Base-by-base conservation (phyloP, 2,888 invertebrate species). In the Polyploca ridens region DNA sequence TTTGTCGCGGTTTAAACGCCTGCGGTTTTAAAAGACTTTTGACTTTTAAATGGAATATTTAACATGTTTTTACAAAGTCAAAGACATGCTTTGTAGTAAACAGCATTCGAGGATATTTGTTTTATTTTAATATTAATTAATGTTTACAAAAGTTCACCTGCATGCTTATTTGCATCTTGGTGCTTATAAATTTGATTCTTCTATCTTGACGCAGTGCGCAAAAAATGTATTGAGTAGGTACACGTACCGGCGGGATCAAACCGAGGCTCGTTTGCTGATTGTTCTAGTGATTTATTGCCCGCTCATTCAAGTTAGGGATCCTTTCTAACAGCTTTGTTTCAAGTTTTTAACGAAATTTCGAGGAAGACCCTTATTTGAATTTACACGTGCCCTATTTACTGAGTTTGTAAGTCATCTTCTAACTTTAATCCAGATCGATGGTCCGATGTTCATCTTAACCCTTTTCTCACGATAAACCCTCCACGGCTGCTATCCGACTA, bases 381-480 rank as follows among this genome's bases (percentile, higher is more conserved):
- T 75, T 77, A 77, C 75, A 79, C 74, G 74, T 77, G 71, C 70
- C 74, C 68, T 69, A 74, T 79, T 79, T 77, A 71, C 69, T 62
- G 66, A 75, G 74, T 79, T 82, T 75, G 70, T 76, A 77, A 79
- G 76, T 79, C 74, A 76, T 79, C 75, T 69, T 63, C 74, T 64
- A 75, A 78, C 69, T 75, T 76, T 73, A 75, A 79, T 77, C 70
- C 73, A 71, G 74, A 79, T 83, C 78, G 76, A 83, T 81, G 79
- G 69, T 65, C 63, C 62, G 66, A 64, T 69, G 69, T 70, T 11
- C 69, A 64, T 66, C 62, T 3, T 7, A 76, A 77, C 69, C 75
- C 75, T 77, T 84, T 86, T 84, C 86, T 79, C 83, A 82, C 81
- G 82, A 72, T 83, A 72, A 73, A 73, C 77, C 78, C 78, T 71